Evolutionary conservation across 2,888 invertebrate species (phyloP), one percentile per base, ranked within the genome.

Genomic region (Heliconius ismenius): DNA sequence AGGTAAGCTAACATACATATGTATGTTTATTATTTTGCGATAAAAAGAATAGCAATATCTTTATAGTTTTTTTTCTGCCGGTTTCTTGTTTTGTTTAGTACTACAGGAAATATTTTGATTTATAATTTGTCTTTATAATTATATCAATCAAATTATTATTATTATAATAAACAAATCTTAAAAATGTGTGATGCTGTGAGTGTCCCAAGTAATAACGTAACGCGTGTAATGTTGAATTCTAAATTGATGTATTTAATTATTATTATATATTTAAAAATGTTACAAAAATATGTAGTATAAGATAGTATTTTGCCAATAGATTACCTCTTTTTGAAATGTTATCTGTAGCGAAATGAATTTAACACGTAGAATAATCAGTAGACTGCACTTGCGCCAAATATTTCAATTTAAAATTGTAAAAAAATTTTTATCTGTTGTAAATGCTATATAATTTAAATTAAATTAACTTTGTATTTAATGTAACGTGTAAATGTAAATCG

Each of bases 321-420:
- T 54, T 74, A 73, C 62, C 73, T 73, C 73, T 39, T 9, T n/a
- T 58, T 72, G 28, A 73, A n/a, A 18, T 49, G 18, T 49, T 43
- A 54, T 73, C 39, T 73, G 39, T 73, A 62, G 21, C 36, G 26
- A 65, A 73, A 73, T 68, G 69, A 76, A 76, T 74, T 74, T 77
- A 80, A n/a, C 79, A 79, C 78, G 60, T 77, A 77, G 75, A 81
- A 74, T 79, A 82, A 77, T 82, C 76, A 68, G 86, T 91, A 91
- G 91, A 91, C 89, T 91, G 89, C 88, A 83, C 86, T 64, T 82
- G 77, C 76, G 92, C 91, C 91, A 91, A 92, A 91, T 79, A 76
- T 80, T 79, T 74, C 58, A 58, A 58, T 62, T 68, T 32, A 39
- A 39, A 39, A 74, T 76, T 74, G 65, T 76, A 62, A 60, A 49